Evolutionary conservation across 2,888 invertebrate genomes (phyloP), one percentile per base, ranked within the genome.

Genomic region (Eristalinus aeneus): DNA sequence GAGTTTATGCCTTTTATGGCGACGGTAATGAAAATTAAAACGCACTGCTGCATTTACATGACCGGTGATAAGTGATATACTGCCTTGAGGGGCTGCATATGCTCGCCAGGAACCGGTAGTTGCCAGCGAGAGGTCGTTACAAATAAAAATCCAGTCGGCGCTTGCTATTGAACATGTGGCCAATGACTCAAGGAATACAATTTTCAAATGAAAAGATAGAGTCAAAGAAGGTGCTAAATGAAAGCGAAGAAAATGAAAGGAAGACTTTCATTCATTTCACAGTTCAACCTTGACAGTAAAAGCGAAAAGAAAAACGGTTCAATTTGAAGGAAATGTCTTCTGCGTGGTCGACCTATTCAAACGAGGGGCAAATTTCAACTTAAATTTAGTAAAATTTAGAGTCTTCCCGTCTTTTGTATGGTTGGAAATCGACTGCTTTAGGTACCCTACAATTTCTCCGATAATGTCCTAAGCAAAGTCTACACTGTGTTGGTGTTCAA

Each of bases 21-120:
- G 69, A 71, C 65, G 83, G 69, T 79, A 84, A 84, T 84, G 83
- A 84, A 84, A 84, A 84, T 54, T 84, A 63, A 65, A 74, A 22
- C 69, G 65, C 27, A 63, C 39, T 56, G 60, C 60, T 31, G 23
- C 53, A 65, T 68, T 72, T 27, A 67, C 60, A 79, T 46, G 46
- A 16, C 46, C 16, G 46, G 46, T 8, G 46, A 27, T 27, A 46
- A 16, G 46, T 46, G 46, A 46, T 46, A 46, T n/a, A 46, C 46
- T 46, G 46, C 46, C 46, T 46, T 46, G 46, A 16, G 46, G 16
- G 46, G 46, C 46, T 46, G 46, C 46, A 16, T 46, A 16, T 16
- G 16, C 46, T 8, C 8, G 46, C 46, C 46, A 16, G 46, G 16
- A 46, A 46, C 46, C 46, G 46, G 46, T 46, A 46, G 46, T 16